Conservation (phyloP, 1,140 invertebrate genomes). For the Helicoverpa zea region DNA sequence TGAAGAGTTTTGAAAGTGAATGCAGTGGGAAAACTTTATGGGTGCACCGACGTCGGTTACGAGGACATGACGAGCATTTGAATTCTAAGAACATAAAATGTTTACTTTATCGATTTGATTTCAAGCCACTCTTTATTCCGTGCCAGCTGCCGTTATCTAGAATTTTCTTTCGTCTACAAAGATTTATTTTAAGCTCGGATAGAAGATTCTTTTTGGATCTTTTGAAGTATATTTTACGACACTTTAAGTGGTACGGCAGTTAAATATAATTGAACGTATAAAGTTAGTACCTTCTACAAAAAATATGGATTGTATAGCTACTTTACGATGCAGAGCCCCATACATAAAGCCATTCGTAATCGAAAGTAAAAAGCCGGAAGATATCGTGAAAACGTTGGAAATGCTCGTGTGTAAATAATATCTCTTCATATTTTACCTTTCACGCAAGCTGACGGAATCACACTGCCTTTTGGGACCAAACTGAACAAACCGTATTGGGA, state of each 20-base stretch:
- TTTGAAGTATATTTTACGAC: too few species aligned
- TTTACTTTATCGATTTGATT: not conserved
- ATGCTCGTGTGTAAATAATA: slow-evolving; percentile 18
- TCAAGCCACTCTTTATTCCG: too few species aligned
- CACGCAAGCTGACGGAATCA: slow-evolving; percentile 4
- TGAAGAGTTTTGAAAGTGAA: not conserved
- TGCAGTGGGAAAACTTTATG: slow-evolving; percentile 1
- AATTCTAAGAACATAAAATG: not conserved
- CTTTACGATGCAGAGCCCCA: not conserved
- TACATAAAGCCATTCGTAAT: slow-evolving; percentile 14
- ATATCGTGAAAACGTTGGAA: slow-evolving; percentile 8
- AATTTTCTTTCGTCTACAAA: too few species aligned
- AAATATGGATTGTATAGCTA: not conserved
- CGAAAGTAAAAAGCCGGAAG: slow-evolving; percentile 31
- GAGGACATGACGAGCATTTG: not conserved
- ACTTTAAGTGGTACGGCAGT: too few species aligned
- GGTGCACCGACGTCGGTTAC: not conserved
- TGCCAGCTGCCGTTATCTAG: too few species aligned
- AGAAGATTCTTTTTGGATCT: too few species aligned
- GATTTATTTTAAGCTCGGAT: too few species aligned
- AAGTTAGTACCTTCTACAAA: too few species aligned
- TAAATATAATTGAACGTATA: too few species aligned
- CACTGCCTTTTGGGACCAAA: not conserved
- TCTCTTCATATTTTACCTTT: slow-evolving; percentile 13
- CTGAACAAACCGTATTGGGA: too few species aligned